Base-by-base conservation (phyloP, 1,140 invertebrate genomes). In the Holotrichia oblita region DNA sequence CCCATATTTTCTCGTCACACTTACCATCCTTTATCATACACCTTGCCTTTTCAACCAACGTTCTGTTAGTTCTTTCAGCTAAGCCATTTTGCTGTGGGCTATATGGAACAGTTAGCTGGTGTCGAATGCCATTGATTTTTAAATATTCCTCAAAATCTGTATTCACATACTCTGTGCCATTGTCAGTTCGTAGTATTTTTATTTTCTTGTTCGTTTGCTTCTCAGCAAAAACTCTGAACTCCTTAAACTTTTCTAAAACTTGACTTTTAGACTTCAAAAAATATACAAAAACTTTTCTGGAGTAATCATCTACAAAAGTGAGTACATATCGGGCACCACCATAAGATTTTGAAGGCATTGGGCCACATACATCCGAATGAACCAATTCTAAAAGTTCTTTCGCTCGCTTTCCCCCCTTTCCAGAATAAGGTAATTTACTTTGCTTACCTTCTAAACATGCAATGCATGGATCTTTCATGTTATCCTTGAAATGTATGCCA, bases 281-380 rank as follows among this genome's bases (percentile, higher is more conserved):
- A 76, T 48, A 76, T 17, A 73, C 44, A 81, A 80, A 59, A 82
- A 64, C 20, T 40, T 64, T 77, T 24, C 59, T 61, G n/a, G 48
- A 64, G 34, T 24, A 40, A 82, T 83, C 80, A 80, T 83, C 81
- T 42, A 78, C 78, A 4, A 78, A 76, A 22, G 80, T 73, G 17
- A 81, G 40, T 73, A 79, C 82, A 80, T 82, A 83, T 79, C 40
- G 64, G 10, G 82, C 44, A 77, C 59, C 81, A 34, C 83, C 83
- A 76, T 83, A 40, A 55, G 83, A 83, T 22, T 8, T 24, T 12
- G 8, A 17, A 40, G 81, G 80, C 82, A 84, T 83, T 27, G 81
- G 81, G 14, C 83, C 82, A 81, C 82, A 81, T 77, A 83, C 7
- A 64, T 84, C 81, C 20, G 77, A 76, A 76, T 84, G 81, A 10